Percentiles rank a stretch among this genome's conserved stretches.
Evolutionary conservation across 2,888 invertebrate genomes (phyloP).

Genomic region (Agriopis marginaria): DNA sequence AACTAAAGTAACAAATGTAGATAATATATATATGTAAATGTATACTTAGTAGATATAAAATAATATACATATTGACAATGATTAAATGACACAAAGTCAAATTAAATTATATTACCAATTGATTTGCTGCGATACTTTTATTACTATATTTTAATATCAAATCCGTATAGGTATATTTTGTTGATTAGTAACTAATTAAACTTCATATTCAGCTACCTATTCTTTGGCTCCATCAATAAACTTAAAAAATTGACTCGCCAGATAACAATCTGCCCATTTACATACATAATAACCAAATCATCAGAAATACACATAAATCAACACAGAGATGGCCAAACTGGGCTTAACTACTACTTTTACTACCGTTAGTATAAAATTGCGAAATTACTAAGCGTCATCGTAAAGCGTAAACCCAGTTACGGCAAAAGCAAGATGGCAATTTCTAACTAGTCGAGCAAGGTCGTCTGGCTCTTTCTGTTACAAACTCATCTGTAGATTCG

Average conservation of each 20-base stretch:
- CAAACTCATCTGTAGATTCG: background rate
- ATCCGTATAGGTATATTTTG: background rate
- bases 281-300: constrained; percentile 29
- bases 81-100: background rate
- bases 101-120: background rate
- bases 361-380: constrained; percentile 55
- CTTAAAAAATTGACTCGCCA: constrained; percentile 25
- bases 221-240: constrained; percentile 17
- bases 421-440: constrained; percentile 32
- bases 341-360: constrained; percentile 35
- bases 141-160: background rate
- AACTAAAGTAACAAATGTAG: too few relatives aligned
- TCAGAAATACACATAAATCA: constrained; percentile 14
- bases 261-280: constrained; percentile 21
- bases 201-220: constrained; percentile 14
- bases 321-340: constrained; percentile 13
- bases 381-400: constrained; percentile 51
- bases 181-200: constrained; percentile 14
- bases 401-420: constrained; percentile 61
- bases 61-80: background rate
- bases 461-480: constrained; percentile 14
- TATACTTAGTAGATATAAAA: background rate
- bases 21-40: too few relatives aligned
- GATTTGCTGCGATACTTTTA: constrained; percentile 11
- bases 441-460: constrained; percentile 43